Base-by-base conservation (phyloP, 2,888 invertebrate genomes). In the Drosophila diplacantha region DNA sequence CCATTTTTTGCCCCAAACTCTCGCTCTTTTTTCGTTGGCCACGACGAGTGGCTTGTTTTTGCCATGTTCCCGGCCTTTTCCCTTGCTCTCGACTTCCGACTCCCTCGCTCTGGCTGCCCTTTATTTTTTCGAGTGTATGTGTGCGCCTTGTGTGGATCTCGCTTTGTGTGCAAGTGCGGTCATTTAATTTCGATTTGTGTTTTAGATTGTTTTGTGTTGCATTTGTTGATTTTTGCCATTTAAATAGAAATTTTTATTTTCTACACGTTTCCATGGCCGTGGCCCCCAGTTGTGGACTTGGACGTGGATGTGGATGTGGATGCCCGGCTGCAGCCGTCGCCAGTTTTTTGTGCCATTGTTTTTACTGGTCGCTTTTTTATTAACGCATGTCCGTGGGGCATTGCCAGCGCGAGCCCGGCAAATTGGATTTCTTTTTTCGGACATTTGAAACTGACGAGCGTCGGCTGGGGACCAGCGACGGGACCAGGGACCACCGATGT, bases 141-240 rank as follows among this genome's bases (percentile, higher is more conserved):
- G 37, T 69, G 53, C 62, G 54, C 56, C 52, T 60, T 31, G 31
- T 35, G 63, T 60, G 62, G 47, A 67, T 61, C 69, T 68, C 74
- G 74, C 72, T 74, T 75, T 77, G 80, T 81, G 81, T 85, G 83
- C 85, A 77, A 81, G 84, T 85, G 85, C 77, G 85, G 85, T 85
- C 85, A 85, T 85, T 85, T 85, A 85, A 85, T 85, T 85, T 85
- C 85, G 85, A 85, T 85, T 85, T 85, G 85, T 85, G 83, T 85
- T 85, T 85, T 85, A 83, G 85, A 85, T 84, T 85, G 84, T 82
- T 83, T 83, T 81, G 81, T 71, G 83, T 81, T 81, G 81, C 82
- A 81, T 81, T 81, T 81, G 83, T 81, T 81, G 81, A 81, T 81
- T 81, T 81, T 81, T 83, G 83, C 80, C 80, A 80, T 80, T 80